Conservation (phyloP, 2,113 vertebrate species). For the Axis porcinus region DNA sequence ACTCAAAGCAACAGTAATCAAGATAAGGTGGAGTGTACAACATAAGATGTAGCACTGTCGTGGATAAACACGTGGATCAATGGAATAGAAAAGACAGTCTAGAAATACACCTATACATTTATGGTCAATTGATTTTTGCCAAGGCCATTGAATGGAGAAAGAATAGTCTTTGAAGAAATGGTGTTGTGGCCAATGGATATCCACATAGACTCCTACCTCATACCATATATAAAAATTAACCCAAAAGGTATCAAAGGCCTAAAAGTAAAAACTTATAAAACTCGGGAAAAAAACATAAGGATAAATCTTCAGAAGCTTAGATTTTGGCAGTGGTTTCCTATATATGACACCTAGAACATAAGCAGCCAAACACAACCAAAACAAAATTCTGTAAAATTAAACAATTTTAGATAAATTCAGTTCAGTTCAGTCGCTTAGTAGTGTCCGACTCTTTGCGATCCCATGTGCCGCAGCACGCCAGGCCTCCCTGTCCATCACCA, state of each 20-base stretch:
- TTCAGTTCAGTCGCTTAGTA: rapidly evolving
- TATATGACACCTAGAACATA: not conserved
- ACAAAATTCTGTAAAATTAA: not conserved
- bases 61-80: not conserved
- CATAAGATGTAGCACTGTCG: not conserved
- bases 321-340: not conserved
- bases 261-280: not conserved
- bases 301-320: not conserved
- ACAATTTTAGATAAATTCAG: not conserved
- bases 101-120: not conserved
- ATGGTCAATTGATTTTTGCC: not conserved
- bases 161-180: not conserved
- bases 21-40: not conserved
- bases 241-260: not conserved
- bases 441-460: not conserved
- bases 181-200: not conserved
- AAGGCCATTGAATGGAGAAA: not conserved
- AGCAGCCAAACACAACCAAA: not conserved
- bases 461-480: not conserved
- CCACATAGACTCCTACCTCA: not conserved
- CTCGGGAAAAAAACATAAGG: not conserved
- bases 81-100: not conserved
- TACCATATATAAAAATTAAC: not conserved
- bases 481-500: not conserved
- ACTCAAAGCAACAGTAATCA: not conserved